Percentiles rank a stretch among this genome's conserved stretches.
Conservation (phyloP, 2,888 invertebrate species). For the Platycnemis pennipes region DNA sequence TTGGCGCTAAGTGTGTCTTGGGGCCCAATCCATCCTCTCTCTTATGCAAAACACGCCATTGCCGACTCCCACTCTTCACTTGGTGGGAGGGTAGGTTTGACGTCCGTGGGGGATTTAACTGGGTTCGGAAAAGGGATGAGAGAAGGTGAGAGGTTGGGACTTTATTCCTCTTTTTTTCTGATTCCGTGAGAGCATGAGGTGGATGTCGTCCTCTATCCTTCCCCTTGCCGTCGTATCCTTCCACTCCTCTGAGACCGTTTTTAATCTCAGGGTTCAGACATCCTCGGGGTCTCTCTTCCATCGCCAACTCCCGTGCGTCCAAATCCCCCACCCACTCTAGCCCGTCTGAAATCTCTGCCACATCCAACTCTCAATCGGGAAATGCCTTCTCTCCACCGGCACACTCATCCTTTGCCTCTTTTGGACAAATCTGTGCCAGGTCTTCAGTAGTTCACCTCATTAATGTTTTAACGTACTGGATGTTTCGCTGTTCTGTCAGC, state of each 20-base stretch:
- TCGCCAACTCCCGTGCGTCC: neutral
- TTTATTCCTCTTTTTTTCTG: neutral
- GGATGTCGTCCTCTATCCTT: neutral
- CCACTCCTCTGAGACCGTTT: constrained; percentile 36
- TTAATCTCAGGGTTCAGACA: constrained; percentile 42
- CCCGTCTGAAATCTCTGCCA: neutral
- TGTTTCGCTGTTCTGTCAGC: neutral
- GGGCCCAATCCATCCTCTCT: constrained; percentile 21
- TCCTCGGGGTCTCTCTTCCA: neutral
- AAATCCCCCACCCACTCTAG: neutral
- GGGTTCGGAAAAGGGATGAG: constrained; percentile 77
- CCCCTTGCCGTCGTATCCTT: too few species aligned
- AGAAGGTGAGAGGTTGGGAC: constrained; percentile 71
- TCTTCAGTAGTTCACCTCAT: neutral
- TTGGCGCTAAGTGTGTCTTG: constrained; percentile 36
- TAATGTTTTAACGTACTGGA: neutral
- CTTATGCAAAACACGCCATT: neutral
- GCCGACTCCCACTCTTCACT: neutral
- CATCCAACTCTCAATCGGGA: constrained; percentile 37
- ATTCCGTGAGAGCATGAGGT: neutral
- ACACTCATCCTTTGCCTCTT: neutral
- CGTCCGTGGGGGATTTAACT: constrained; percentile 71
- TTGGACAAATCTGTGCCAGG: neutral
- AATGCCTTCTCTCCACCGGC: neutral
- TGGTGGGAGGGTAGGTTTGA: neutral